Evolutionary conservation across 2,113 vertebrate genomes (phyloP), one percentile per base, ranked within the genome.

Genomic region (Hyperopisus bebe): DNA sequence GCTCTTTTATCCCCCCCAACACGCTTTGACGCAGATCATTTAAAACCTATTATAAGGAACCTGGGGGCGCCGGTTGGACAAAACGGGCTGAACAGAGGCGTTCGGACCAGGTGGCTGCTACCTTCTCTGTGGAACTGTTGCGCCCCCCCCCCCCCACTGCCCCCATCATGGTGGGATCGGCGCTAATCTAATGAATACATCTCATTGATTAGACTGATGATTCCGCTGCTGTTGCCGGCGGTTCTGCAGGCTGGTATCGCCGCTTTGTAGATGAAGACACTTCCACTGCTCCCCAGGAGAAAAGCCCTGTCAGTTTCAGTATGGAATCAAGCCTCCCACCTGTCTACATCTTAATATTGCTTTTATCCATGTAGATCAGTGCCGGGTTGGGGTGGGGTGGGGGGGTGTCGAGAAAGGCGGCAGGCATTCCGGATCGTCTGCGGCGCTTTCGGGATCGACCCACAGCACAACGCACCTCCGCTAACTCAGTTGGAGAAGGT

Each of bases 231-330:
- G 53, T 89, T 51, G 62, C 88, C 21, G 35, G 88, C 89, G 91
- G 91, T 91, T 92, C 91, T 93, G 89, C 92, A 90, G 90, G 90
- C 91, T 91, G 91, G 89, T 91, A 92, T 92, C 91, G 89, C 90
- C 85, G 90, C 84, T 90, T 93, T 90, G 89, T 90, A 91, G 91
- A 92, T 92, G 92, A 91, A 92, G 90, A 90, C 90, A 86, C 89
- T 91, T 92, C 91, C 90, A 91, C 90, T 44, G 91, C 88, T 91
- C 92, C 91, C 90, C 31, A 84, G 91, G 92, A 92, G 91, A 92
- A 88, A 90, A 82, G 87, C 90, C 87, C 88, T 89, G 85, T 92
- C 90, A 89, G 90, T 90, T 90, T 46, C 58, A 48, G 83, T 70
- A 51, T 51, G 89, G 89, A 87, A 74, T 74, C 82, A 87, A 58